These are phyloP conservation scores for Clarias batrachus DNA, from an alignment of 2,113 vertebrate genomes.

Conservation along the genomic window DNA sequence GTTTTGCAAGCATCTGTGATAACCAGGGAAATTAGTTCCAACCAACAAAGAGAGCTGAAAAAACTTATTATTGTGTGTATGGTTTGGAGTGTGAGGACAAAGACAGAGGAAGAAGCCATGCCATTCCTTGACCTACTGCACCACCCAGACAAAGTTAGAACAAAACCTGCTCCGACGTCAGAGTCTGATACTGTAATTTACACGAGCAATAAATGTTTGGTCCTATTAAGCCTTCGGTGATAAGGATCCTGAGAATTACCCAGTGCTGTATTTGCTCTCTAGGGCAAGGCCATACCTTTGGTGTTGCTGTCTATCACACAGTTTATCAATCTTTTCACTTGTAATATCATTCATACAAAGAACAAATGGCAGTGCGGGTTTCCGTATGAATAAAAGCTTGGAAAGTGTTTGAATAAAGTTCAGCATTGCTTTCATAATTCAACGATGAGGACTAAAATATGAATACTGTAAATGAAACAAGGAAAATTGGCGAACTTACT, in stretches of 20 bases:
- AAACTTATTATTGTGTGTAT: neutral
- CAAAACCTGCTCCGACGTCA: neutral
- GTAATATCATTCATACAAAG: slow-evolving; percentile 35
- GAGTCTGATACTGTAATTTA: neutral
- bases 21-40: neutral
- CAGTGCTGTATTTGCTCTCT: slow-evolving; percentile 5
- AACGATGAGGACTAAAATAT: neutral
- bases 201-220: slow-evolving; percentile 19
- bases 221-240: neutral
- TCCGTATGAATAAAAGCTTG: slow-evolving; percentile 15
- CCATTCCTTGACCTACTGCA: slow-evolving; percentile 1
- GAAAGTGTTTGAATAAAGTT: neutral
- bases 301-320: slow-evolving; percentile 31
- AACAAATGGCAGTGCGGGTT: slow-evolving; percentile 51
- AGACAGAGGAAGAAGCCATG: slow-evolving; percentile 19
- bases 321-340: slow-evolving; percentile 7
- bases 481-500: neutral
- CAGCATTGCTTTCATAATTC: neutral
- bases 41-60: neutral
- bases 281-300: slow-evolving; percentile 31
- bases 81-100: neutral
- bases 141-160: neutral
- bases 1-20: neutral
- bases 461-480: neutral
- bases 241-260: slow-evolving; percentile 1